These are phyloP conservation scores for Carollia perspicillata DNA, from an alignment of 2,113 vertebrate genomes.

Conservation along the genomic window DNA sequence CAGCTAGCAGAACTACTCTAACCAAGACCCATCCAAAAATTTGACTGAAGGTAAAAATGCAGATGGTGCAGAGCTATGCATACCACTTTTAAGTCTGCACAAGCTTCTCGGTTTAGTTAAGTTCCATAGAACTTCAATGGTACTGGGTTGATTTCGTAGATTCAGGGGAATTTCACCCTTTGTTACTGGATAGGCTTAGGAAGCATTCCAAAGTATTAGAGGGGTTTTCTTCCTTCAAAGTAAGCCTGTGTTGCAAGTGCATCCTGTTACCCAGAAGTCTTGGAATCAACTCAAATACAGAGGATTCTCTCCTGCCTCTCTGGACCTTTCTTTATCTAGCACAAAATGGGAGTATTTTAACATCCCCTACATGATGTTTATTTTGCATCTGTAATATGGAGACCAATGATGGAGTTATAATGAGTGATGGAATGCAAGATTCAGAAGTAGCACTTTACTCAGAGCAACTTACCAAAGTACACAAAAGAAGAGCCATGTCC, in stretches of 20 bases:
- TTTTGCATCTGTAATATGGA: not conserved
- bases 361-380: not conserved
- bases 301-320: not conserved
- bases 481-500: not conserved
- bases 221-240: not conserved
- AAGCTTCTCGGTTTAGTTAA: not conserved
- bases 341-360: not conserved
- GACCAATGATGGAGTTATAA: not conserved
- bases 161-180: not conserved
- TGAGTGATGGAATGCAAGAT: not conserved
- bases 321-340: not conserved
- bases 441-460: not conserved
- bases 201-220: not conserved
- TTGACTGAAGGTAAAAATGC: not conserved
- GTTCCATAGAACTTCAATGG: not conserved
- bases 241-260: not conserved
- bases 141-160: not conserved
- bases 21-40: not conserved
- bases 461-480: not conserved
- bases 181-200: not conserved
- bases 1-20: not conserved
- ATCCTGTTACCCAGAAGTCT: not conserved
- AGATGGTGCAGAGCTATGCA: not conserved
- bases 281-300: not conserved
- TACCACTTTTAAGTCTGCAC: not conserved